Evolutionary conservation across 2,797 vertebrate genomes (phyloP).

Genomic region (Cyprinodon diabolis): DNA sequence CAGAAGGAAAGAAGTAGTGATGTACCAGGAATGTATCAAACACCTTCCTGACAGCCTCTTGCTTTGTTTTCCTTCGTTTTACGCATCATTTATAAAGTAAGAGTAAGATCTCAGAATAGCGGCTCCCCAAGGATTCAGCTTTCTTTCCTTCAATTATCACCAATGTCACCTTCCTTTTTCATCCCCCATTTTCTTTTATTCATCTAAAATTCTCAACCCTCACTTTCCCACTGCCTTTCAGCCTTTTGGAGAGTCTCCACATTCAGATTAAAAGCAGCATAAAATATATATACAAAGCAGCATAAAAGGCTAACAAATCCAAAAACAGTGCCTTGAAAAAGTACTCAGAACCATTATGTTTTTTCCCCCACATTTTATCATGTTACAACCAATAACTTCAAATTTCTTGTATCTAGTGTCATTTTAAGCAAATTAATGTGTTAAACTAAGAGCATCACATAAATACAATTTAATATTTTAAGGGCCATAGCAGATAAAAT

Average conservation of each 20-base stretch:
- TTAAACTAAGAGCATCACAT: neutral
- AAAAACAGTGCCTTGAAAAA: constrained; percentile 16
- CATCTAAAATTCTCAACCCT: constrained; percentile 24
- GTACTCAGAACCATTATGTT: neutral
- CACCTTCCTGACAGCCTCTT: neutral
- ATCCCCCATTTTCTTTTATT: constrained; percentile 34
- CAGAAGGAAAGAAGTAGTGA: constrained; percentile 18
- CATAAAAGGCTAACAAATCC: constrained; percentile 20
- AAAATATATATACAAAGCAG: constrained; percentile 19
- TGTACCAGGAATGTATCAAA: constrained; percentile 27
- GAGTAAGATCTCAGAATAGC: constrained; percentile 33
- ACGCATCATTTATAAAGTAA: constrained; percentile 30
- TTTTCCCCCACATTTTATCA: neutral
- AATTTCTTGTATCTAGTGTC: neutral
- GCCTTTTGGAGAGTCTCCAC: constrained; percentile 14
- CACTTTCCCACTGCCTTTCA: constrained; percentile 11
- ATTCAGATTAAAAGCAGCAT: constrained; percentile 16
- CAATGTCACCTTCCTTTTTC: constrained; percentile 69
- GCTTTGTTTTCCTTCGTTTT: constrained; percentile 30
- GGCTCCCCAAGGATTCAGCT: constrained; percentile 52
- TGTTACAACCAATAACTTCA: neutral
- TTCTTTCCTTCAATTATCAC: constrained; percentile 70
- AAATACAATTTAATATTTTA: neutral
- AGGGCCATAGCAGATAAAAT: neutral
- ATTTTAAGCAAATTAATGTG: neutral